Base-by-base conservation (phyloP, 1,140 invertebrate genomes). In the Drosophila leontia region DNA sequence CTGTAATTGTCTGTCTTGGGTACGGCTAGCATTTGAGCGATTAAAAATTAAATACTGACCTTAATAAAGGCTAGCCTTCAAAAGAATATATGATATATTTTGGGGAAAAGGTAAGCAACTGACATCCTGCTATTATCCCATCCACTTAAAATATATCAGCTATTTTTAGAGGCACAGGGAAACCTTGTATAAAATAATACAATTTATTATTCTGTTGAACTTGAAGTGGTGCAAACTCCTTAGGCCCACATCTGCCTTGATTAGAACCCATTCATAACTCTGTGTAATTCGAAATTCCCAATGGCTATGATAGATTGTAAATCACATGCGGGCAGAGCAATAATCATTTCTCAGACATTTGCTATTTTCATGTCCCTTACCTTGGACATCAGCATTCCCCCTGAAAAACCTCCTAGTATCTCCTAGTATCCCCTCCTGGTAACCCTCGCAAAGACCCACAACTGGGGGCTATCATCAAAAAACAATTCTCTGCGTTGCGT, bases 401-500 rank as follows among this genome's bases (percentile, higher is more conserved):
- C 11, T 7, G 0, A 2, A 34, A n/a, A 13, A 19, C 2, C n/a
- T 32, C n/a, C 53, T 23, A 11, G 26, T 23, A 47, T 26, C 19
- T 45, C 17, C 17, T 1, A 13, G 44, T 12, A 13, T 15, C 45
- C 15, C 26, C 47, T 23, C 13, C 19, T 19, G 11, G 48, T 34
- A 32, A 3, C 23, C 26, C 29, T 57, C 17, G 19, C 6, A 26
- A 17, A 9, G 17, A 41, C 23, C n/a, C 17, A n/a, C 34, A 57
- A 41, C 62, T 61, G 50, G 65, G 74, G 80, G 69, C 80, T 88
- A 88, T 88, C 84, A 88, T 88, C 85, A 88, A 88, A 88, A 88
- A 88, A 88, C 84, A 88, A 88, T 88, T 88, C 84, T 71, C 85
- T 75, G 84, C 85, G 72, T 78, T 75, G 85, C 85, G 85, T 90